Evolutionary conservation across 1,140 invertebrate species (phyloP), one percentile per base, ranked within the genome.

Genomic region (Oryzaephilus surinamensis): DNA sequence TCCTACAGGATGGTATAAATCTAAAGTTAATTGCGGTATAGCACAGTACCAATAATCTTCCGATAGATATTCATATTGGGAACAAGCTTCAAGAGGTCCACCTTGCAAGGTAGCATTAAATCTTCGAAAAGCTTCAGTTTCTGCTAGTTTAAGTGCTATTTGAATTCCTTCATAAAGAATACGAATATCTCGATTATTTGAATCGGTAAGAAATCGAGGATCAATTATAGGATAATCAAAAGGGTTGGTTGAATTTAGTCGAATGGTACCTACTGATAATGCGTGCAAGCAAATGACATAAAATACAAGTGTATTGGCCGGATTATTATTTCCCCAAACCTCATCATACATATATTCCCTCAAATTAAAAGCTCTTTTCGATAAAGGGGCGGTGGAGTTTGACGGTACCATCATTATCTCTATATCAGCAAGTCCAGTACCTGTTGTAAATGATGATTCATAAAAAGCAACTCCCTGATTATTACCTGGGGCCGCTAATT

Each of bases 181-280:
- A 0, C 80, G 63, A 10, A 80, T 62, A 11, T 65, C 63, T 24
- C 66, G 47, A 47, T 76, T 74, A 14, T 74, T 56, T 30, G 70
- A 60, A 54, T 81, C 59, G 5, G 66, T 58, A 26, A 82, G 74
- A 47, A 85, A 88, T 42, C 84, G 84, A 1, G 86, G 76, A 49
- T 84, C 71, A 11, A 94, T 77, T 11, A 75, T 57, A 0, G 90
- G 90, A 50, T 81, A 76, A n/a, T 73, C 68, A 29, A 72, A 71
- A 1, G 84, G 84, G 64, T 88, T 73, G 26, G 57, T 74, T 38
- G 66, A 73, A 37, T 67, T 63, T 2, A 89, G 60, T 55, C 69
- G 69, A 15, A 91, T 69, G 40, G 66, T 69, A 2, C 86, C 86
- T 30, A 66, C 69, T 19, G 79, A 82, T 60, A 80, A 78, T 2